Conservation (phyloP, 2,888 invertebrate genomes). For the Hirtodrosophila confusa region DNA sequence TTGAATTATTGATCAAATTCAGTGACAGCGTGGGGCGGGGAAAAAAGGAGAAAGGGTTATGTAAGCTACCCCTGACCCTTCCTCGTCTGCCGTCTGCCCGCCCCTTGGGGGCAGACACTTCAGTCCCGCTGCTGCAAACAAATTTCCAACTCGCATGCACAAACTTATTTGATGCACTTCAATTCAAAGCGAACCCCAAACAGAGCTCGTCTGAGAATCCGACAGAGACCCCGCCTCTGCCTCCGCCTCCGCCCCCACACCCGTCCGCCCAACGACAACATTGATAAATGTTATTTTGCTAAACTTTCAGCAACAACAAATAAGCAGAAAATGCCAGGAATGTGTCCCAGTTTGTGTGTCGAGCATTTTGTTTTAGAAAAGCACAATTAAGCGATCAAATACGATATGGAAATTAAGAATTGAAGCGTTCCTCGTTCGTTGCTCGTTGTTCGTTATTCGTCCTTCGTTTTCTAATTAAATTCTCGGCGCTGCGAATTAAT, state of each 20-base stretch:
- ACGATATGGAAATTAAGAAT: constrained; percentile 19
- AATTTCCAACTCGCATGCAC: constrained; percentile 62
- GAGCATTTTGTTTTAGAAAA: constrained; percentile 2
- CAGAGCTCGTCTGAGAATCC: constrained; percentile 21
- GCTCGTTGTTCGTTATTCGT: neutral
- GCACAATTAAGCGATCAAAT: constrained; percentile 14
- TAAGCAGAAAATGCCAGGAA: constrained; percentile 7
- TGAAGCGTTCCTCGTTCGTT: constrained; percentile 1
- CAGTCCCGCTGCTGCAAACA: constrained; percentile 38
- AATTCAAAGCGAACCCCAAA: constrained; percentile 28
- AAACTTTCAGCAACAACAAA: constrained; percentile 38
- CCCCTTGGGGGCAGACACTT: constrained; percentile 8
- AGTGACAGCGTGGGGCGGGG: constrained; percentile 42
- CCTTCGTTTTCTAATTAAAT: constrained; percentile 55
- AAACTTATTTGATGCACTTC: constrained; percentile 71
- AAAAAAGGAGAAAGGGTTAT: neutral
- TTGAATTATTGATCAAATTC: constrained; percentile 69
- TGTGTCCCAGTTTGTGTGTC: constrained; percentile 2
- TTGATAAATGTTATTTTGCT: constrained; percentile 70
- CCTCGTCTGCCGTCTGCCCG: no score
- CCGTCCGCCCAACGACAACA: constrained; percentile 39
- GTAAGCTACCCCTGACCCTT: no score
- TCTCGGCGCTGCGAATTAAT: constrained; percentile 49
- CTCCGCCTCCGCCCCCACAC: neutral
- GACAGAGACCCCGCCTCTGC: neutral